A percentile compares a stretch with the other conserved stretches of the same genome.
Conservation (phyloP, 2,797 vertebrate species). For the Tenualosa ilisha region DNA sequence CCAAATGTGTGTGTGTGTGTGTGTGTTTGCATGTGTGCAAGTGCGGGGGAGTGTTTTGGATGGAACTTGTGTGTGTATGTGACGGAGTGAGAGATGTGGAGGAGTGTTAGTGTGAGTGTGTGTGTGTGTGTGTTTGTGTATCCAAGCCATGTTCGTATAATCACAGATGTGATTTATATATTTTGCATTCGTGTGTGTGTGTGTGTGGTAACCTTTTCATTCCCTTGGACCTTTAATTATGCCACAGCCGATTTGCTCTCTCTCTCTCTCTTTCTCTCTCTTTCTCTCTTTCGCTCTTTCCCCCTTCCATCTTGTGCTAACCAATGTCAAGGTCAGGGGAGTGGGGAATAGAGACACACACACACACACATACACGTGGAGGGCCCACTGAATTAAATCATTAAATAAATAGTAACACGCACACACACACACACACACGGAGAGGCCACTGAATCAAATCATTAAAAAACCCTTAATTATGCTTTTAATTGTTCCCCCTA, state of each 20-base stretch:
- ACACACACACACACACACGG: background rate
- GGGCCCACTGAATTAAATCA: constrained; percentile 55
- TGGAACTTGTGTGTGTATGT: constrained; percentile 47
- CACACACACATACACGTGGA: constrained; percentile 36
- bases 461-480: constrained; percentile 48
- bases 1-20: constrained; percentile 55
- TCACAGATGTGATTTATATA: constrained; percentile 1
- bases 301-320: constrained; percentile 52
- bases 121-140: background rate
- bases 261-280: constrained; percentile 49
- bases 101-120: background rate
- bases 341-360: constrained; percentile 71
- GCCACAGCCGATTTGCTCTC: constrained; percentile 65
- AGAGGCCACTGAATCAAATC: constrained; percentile 54
- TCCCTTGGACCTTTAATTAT: constrained; percentile 73
- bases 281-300: constrained; percentile 49
- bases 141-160: background rate
- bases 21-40: constrained; percentile 49
- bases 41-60: constrained; percentile 12
- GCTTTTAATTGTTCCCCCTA: too few species aligned
- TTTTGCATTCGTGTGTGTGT: constrained; percentile 6
- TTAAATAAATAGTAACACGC: constrained; percentile 58
- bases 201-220: constrained; percentile 71
- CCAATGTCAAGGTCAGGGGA: constrained; percentile 81
- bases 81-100: constrained; percentile 38